Evolutionary conservation across 2,888 invertebrate genomes (phyloP).

Genomic region (Pelosia muscerda): DNA sequence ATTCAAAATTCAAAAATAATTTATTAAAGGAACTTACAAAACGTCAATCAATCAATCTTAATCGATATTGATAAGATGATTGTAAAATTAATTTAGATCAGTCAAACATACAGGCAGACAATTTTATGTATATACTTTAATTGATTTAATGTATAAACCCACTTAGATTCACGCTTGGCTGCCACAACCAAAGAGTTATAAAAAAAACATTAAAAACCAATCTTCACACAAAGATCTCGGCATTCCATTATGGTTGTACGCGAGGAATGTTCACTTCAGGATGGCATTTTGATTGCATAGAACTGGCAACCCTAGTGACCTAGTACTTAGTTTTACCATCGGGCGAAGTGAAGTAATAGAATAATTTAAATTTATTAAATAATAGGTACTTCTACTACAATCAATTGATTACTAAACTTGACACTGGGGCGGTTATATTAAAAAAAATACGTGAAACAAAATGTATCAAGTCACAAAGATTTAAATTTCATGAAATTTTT

Average conservation of each 20-base stretch:
- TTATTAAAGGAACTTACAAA: too few species aligned
- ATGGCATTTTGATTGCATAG: not conserved
- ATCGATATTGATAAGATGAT: too few species aligned
- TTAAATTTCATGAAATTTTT: too few species aligned
- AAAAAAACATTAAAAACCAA: slow-evolving; percentile 20
- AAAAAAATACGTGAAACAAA: too few species aligned
- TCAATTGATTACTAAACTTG: too few species aligned
- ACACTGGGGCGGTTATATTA: too few species aligned
- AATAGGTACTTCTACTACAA: too few species aligned
- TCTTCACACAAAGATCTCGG: slow-evolving; percentile 21
- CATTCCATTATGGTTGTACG: not conserved
- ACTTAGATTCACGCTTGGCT: slow-evolving; percentile 33
- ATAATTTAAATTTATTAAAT: too few species aligned
- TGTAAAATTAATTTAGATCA: not conserved
- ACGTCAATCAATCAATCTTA: too few species aligned
- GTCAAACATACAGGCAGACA: not conserved
- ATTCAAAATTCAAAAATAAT: too few species aligned
- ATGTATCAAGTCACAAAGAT: too few species aligned
- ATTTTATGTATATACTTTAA: slow-evolving; percentile 13
- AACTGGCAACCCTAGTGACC: not conserved
- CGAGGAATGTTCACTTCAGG: not conserved
- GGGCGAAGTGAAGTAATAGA: too few species aligned
- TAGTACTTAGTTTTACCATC: not conserved
- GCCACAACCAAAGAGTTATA: slow-evolving; percentile 16
- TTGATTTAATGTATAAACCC: slow-evolving; percentile 35